A percentile compares a stretch with the other conserved stretches of the same genome.
These are phyloP conservation scores for Sitodiplosis mosellana DNA, from an alignment of 1,140 invertebrate species.

Conservation along the genomic window DNA sequence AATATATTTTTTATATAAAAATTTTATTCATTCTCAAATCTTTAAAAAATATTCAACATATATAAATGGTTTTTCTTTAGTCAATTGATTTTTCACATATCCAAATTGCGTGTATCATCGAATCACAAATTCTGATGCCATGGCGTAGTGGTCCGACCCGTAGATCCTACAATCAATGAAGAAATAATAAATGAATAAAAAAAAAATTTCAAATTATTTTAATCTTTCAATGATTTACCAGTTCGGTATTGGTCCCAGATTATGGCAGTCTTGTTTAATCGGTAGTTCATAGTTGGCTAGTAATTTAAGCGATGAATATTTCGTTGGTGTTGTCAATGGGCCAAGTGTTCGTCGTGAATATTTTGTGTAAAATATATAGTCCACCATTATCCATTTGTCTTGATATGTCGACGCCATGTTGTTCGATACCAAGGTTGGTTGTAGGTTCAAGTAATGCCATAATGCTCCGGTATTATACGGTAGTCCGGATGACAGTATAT, in stretches of 20 bases:
- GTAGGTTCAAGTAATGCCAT: slow-evolving; percentile 32
- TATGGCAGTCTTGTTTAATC: slow-evolving; percentile 33
- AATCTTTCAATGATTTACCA: too few species aligned
- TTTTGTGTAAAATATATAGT: slow-evolving; percentile 57
- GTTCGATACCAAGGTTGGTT: slow-evolving; percentile 26
- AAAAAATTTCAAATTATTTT: too few species aligned
- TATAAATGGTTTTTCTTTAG: too few species aligned
- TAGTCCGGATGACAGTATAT: not conserved
- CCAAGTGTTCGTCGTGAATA: slow-evolving; percentile 1
- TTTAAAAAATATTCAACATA: too few species aligned
- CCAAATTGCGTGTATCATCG: too few species aligned
- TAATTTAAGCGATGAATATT: slow-evolving; percentile 27
- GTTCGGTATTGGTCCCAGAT: slow-evolving; percentile 51
- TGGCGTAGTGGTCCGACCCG: slow-evolving; percentile 59
- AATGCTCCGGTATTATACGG: slow-evolving; percentile 29
- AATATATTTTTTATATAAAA: too few species aligned
- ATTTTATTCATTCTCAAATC: too few species aligned
- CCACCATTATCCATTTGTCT: slow-evolving; percentile 56
- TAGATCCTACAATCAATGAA: too few species aligned
- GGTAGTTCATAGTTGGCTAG: slow-evolving; percentile 42
- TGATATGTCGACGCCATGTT: slow-evolving; percentile 52
- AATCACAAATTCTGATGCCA: slow-evolving; percentile 39
- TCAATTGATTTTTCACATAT: too few species aligned
- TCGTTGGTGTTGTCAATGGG: slow-evolving; percentile 2
- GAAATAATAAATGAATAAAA: too few species aligned